Evolutionary conservation across 2,888 invertebrate genomes (phyloP).

Genomic region (Hermodice carunculata): DNA sequence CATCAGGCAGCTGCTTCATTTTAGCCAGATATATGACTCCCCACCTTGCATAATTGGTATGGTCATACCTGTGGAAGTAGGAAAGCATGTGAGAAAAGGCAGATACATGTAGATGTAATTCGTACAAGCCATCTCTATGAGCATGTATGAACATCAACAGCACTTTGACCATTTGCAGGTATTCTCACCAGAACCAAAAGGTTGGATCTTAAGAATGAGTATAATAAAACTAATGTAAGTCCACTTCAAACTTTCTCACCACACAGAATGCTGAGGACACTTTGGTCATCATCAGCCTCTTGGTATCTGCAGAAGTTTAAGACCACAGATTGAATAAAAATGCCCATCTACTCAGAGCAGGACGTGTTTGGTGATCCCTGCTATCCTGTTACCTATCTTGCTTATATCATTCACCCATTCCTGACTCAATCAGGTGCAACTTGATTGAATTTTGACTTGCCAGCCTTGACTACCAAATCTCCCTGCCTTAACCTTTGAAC

Average conservation of each 20-base stretch:
- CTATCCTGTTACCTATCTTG: slow-evolving; percentile 18
- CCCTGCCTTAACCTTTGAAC: slow-evolving; percentile 7
- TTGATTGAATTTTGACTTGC: slow-evolving; percentile 17
- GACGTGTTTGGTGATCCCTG: slow-evolving; percentile 20
- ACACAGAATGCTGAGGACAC: no score
- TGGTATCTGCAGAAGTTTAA: background rate
- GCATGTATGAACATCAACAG: background rate
- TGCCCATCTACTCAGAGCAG: slow-evolving; percentile 24
- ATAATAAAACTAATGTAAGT: no score
- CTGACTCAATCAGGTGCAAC: slow-evolving; percentile 17
- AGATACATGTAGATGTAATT: background rate
- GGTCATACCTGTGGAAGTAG: slow-evolving; percentile 9
- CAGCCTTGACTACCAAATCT: slow-evolving; percentile 14
- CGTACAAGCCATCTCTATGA: background rate
- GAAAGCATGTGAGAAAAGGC: slow-evolving; percentile 11
- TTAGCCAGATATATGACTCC: slow-evolving; percentile 11
- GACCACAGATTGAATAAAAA: slow-evolving; percentile 22
- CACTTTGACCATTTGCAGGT: background rate
- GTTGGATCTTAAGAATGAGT: no score
- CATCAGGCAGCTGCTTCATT: slow-evolving; percentile 6
- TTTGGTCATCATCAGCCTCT: no score
- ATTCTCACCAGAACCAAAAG: no score
- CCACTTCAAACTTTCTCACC: no score
- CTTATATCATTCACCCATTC: slow-evolving; percentile 22
- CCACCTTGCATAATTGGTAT: slow-evolving; percentile 16